phyloP scores from a whole-genome alignment of 1,140 invertebrate species.

The Teleopsis dalmanni region DNA sequence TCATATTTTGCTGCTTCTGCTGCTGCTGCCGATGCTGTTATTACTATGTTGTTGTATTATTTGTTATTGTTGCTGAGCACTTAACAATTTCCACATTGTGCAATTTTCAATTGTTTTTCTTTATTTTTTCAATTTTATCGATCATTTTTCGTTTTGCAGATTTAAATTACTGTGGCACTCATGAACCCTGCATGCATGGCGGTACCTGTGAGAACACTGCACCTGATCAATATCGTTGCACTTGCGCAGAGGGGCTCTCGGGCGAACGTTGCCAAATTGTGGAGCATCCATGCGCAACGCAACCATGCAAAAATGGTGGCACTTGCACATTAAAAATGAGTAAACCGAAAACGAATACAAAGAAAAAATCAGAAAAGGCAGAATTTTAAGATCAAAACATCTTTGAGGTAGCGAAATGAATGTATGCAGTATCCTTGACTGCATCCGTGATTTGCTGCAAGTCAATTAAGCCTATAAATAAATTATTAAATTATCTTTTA shows the following conservation, averaged over 20 bases:
- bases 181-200: slow-evolving; percentile 86
- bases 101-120: not conserved
- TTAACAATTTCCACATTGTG: not conserved
- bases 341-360: not conserved
- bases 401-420: too few species aligned
- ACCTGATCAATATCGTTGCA: slow-evolving; percentile 81
- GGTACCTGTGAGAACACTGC: slow-evolving; percentile 89
- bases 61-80: not conserved
- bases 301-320: slow-evolving; percentile 75
- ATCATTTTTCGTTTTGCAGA: slow-evolving; percentile 52
- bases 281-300: slow-evolving; percentile 77
- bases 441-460: too few species aligned
- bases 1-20: not conserved
- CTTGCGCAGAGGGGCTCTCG: slow-evolving; percentile 79
- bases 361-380: not conserved
- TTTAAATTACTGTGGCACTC: slow-evolving; percentile 93
- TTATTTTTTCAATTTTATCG: not conserved
- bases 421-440: too few species aligned
- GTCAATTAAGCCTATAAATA: too few species aligned
- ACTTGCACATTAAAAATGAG: slow-evolving; percentile 48
- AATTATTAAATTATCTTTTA: too few species aligned
- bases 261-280: slow-evolving; percentile 81
- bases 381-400: too few species aligned
- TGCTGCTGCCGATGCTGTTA: not conserved
- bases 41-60: not conserved